phyloP scores from a whole-genome alignment of 2,888 invertebrate genomes.

The Xestia rhomboidea region DNA sequence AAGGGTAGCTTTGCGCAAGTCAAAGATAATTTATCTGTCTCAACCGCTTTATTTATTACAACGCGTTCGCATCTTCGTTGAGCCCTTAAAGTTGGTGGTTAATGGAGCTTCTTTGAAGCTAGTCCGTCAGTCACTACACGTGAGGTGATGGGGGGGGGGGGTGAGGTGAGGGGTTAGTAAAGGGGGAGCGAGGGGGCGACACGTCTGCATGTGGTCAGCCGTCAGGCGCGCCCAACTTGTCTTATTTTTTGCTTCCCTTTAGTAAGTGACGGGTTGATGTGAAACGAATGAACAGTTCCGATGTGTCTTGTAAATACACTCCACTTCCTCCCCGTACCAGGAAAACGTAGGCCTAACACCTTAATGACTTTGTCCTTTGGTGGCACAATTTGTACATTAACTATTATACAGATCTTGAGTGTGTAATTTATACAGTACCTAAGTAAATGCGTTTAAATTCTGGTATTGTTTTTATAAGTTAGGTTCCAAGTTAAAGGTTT shows the following conservation, averaged over 20 bases:
- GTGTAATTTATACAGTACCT: not conserved
- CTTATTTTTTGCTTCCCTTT: constrained; percentile 78
- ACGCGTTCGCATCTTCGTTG: constrained; percentile 87
- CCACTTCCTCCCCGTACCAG: constrained; percentile 46
- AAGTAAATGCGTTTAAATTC: not conserved
- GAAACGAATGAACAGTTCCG: constrained; percentile 78
- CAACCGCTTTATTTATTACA: constrained; percentile 89
- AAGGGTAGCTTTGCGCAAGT: constrained; percentile 87
- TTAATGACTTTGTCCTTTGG: constrained; percentile 23
- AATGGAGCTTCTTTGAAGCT: constrained; percentile 87
- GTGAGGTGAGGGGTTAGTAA: constrained; percentile 58
- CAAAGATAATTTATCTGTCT: constrained; percentile 91
- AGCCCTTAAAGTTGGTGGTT: constrained; percentile 88
- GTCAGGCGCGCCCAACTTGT: constrained; percentile 65
- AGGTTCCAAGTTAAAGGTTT: not conserved
- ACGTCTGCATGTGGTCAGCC: constrained; percentile 78
- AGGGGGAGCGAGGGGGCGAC: constrained; percentile 44
- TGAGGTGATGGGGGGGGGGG: constrained; percentile 50
- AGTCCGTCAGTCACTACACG: constrained; percentile 82
- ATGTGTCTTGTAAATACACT: constrained; percentile 68
- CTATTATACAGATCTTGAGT: not conserved
- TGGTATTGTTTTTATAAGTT: not conserved
- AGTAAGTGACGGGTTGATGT: constrained; percentile 81
- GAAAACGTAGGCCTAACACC: constrained; percentile 52
- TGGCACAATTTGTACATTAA: not conserved